These are phyloP conservation scores for Caenorhabditis sp. DNA, from an alignment of 2,888 invertebrate species.

Conservation along the genomic window DNA sequence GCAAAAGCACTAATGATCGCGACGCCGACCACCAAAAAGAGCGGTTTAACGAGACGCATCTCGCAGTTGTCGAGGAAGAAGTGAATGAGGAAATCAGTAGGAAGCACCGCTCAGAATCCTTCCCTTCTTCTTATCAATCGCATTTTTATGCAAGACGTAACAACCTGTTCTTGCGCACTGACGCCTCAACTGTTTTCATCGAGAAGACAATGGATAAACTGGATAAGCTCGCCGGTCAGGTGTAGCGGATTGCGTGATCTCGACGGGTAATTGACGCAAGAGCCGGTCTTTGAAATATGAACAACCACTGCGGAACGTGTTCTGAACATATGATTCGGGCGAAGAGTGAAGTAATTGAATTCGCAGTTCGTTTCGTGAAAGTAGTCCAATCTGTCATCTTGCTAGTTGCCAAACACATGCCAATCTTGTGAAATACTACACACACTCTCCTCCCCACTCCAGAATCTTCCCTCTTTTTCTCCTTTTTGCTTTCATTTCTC, in stretches of 20 bases:
- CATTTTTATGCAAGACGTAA: conserved; percentile 53
- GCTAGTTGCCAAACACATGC: conserved; percentile 9
- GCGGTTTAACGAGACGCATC: conserved; percentile 46
- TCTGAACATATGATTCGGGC: too few relatives aligned
- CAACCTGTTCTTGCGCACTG: conserved; percentile 53
- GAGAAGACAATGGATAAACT: conserved; percentile 31
- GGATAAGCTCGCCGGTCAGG: conserved; percentile 30
- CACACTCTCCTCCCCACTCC: background rate
- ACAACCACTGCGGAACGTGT: too few relatives aligned
- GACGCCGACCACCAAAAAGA: conserved; percentile 10
- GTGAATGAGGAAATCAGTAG: background rate
- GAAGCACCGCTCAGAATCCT: background rate
- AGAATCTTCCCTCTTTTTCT: background rate
- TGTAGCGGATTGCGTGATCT: conserved; percentile 41
- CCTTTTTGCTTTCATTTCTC: background rate
- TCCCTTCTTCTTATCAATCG: background rate
- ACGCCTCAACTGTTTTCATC: conserved; percentile 46
- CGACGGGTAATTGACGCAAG: conserved; percentile 34
- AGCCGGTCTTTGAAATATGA: conserved; percentile 5
- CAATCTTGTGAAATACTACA: conserved; percentile 11
- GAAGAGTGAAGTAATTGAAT: too few relatives aligned
- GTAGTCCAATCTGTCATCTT: too few relatives aligned
- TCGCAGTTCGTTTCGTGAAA: too few relatives aligned
- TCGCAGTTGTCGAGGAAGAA: background rate
- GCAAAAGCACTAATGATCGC: conserved; percentile 19